Base-by-base conservation (phyloP, 2,888 invertebrate genomes). In the Drosophila mimetica region DNA sequence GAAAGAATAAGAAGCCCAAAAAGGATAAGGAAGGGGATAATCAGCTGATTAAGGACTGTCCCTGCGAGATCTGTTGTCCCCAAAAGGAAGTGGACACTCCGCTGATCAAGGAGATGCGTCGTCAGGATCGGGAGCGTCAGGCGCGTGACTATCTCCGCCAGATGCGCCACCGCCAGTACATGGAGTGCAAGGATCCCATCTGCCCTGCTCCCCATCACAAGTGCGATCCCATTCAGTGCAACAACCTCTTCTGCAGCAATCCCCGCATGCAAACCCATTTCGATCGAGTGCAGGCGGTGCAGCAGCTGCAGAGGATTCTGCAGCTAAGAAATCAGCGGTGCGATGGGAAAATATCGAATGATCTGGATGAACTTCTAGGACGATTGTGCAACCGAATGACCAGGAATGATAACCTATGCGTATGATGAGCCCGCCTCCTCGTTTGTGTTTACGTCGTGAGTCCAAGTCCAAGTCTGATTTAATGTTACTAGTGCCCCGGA, bases 91-190 rank as follows among this genome's bases (percentile, higher is more conserved):
- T 48, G 1, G 82, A 81, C 13, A 37, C 76, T 0, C 79, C 76
- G 0, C 36, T 73, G n/a, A 81, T 85, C 1, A 32, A 30, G 5
- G 32, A 79, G 8, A 53, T 85, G 71, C 60, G 66, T 2, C 32
- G 22, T 0, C 59, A 64, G 2, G 44, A 71, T 3, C 52, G 65
- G 20, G 48, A 44, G 6, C 71, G 53, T 6, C 34, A 71, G 7
- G 18, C 48, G 13, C 41, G 50, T 0, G 64, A 71, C 2, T 82
- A 75, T 9, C 73, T 58, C 9, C 60, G 4, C 6, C 39, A 6
- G 3, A 59, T 52, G 46, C 42, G 67, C 0, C 50, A 52, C 11
- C 37, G 41, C 1, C 59, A 72, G 5, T 55, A 57, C 7, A 6
- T 30, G 14, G 25, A 47, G 8, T 30, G 34, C 11, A 41, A 28